Evolutionary conservation across 2,797 vertebrate genomes (phyloP).

Genomic region (Lutjanus campechanus): DNA sequence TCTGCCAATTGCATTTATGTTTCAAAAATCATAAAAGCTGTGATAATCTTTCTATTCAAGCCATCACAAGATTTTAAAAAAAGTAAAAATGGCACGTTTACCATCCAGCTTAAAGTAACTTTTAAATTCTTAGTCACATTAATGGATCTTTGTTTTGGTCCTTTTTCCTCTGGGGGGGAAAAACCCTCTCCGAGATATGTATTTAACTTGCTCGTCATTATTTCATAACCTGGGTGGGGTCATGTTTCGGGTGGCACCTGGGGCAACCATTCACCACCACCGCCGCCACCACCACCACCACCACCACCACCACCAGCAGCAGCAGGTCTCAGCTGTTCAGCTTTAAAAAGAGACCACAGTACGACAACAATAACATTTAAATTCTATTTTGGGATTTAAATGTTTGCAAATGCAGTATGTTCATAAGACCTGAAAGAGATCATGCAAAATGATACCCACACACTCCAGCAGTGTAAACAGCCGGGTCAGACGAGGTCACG

Average conservation of each 20-base stretch:
- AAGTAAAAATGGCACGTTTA: not conserved
- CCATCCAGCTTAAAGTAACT: not conserved
- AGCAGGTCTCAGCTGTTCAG: not conserved
- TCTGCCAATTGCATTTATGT: too few species aligned
- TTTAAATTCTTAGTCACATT: not conserved
- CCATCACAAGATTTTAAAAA: not conserved
- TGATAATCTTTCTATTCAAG: not conserved
- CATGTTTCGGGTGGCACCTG: not conserved
- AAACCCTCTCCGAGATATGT: too few species aligned
- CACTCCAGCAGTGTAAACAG: constrained; percentile 39
- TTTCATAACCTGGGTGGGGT: constrained; percentile 2
- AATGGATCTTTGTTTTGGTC: not conserved
- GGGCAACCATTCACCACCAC: not conserved
- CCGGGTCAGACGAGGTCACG: constrained; percentile 43
- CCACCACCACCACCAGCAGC: not conserved
- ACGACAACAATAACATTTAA: not conserved
- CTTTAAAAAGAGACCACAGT: not conserved
- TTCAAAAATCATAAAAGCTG: too few species aligned
- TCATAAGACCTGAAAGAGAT: not conserved
- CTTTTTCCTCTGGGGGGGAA: not conserved
- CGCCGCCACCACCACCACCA: not conserved
- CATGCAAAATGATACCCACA: not conserved
- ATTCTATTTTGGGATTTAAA: not conserved
- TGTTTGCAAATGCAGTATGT: not conserved
- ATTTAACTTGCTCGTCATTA: not conserved